phyloP scores from a whole-genome alignment of 2,113 vertebrate species.

The Rattus norvegicus region DNA sequence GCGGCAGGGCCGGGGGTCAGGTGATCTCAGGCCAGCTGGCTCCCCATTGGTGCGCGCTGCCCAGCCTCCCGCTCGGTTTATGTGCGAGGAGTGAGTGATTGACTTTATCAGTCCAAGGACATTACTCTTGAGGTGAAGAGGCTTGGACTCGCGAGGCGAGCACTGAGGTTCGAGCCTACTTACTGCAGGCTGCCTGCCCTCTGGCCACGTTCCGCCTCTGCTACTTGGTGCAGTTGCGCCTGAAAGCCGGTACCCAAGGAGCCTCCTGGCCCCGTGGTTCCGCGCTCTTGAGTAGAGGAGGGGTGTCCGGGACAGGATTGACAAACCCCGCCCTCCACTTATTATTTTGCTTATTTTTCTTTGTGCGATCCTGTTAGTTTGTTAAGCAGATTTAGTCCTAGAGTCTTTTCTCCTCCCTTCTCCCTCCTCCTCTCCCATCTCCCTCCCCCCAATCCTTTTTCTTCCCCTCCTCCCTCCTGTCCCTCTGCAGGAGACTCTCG shows the following conservation, averaged over 20 bases:
- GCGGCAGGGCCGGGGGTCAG: constrained; percentile 85
- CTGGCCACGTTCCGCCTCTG: constrained; percentile 34
- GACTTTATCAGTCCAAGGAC: constrained; percentile 98
- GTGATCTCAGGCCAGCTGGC: constrained; percentile 86
- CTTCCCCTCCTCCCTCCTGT: constrained; percentile 75
- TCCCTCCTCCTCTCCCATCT: constrained; percentile 21
- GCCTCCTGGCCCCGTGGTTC: constrained; percentile 53
- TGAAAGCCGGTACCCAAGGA: constrained; percentile 57
- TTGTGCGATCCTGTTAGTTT: constrained; percentile 79
- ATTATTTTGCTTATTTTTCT: constrained; percentile 79
- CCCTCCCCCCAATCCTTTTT: constrained; percentile 64
- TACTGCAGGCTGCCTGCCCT: constrained; percentile 47
- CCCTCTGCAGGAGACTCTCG: constrained; percentile 78
- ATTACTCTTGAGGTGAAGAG: constrained; percentile 93
- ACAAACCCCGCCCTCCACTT: constrained; percentile 76
- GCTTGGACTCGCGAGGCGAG: constrained; percentile 71
- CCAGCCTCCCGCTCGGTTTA: constrained; percentile 94
- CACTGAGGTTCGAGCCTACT: constrained; percentile 68
- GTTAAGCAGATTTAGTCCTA: constrained; percentile 79
- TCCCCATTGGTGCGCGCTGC: constrained; percentile 90
- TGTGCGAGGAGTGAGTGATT: constrained; percentile 96
- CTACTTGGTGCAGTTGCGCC: constrained; percentile 27
- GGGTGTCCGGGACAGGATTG: constrained; percentile 57
- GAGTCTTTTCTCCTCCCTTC: constrained; percentile 78
- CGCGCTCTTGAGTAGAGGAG: constrained; percentile 52